Evolutionary conservation across 2,888 invertebrate genomes (phyloP).

Genomic region (Brenthis ino): DNA sequence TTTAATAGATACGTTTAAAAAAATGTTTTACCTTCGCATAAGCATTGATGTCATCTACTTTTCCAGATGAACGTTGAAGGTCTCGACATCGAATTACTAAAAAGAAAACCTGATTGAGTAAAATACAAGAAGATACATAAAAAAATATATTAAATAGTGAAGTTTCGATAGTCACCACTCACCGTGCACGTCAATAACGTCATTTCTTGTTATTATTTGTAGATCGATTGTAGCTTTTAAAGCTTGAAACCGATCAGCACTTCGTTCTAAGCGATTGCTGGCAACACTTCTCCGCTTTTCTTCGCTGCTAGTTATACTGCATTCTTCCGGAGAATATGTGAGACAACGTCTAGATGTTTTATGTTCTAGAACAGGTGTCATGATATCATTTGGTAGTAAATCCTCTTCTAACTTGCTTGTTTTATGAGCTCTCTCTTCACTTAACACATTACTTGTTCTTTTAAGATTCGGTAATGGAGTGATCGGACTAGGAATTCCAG

Average conservation of each 20-base stretch:
- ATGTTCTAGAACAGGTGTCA: conserved; percentile 75
- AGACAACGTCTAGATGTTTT: conserved; percentile 81
- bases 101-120: not conserved
- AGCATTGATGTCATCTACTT: conserved; percentile 86
- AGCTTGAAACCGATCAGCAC: conserved; percentile 63
- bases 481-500: conserved; percentile 79
- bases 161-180: conserved; percentile 80
- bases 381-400: conserved; percentile 59
- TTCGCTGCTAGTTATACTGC: conserved; percentile 75
- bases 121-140: not conserved
- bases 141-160: conserved; percentile 34
- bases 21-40: conserved; percentile 87
- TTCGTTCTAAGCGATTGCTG: conserved; percentile 69
- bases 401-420: conserved; percentile 80
- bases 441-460: conserved; percentile 68
- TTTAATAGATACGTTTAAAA: not conserved
- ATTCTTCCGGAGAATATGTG: conserved; percentile 82
- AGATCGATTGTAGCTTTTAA: conserved; percentile 84
- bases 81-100: conserved; percentile 90
- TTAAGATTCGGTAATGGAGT: conserved; percentile 71
- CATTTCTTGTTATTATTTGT: conserved; percentile 81
- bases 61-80: conserved; percentile 85
- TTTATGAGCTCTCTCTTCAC: conserved; percentile 73
- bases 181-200: conserved; percentile 87
- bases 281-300: conserved; percentile 80